A percentile compares a stretch with the other conserved stretches of the same genome.
Conservation (phyloP, 2,888 invertebrate species). For the Ennomos erosarius region DNA sequence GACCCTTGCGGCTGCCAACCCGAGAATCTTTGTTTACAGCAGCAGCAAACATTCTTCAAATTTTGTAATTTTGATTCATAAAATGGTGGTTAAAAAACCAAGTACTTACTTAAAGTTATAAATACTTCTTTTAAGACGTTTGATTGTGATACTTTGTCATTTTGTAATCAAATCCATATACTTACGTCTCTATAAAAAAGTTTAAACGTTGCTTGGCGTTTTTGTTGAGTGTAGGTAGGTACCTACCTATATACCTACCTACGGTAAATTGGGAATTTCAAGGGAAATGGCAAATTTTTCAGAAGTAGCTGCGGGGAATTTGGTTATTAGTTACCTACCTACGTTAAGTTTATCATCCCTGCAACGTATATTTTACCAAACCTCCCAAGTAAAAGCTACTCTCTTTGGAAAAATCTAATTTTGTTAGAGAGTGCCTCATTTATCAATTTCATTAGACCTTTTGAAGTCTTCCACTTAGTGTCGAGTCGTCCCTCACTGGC, state of each 20-base stretch:
- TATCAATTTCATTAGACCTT: constrained; percentile 50
- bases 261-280: too few relatives aligned
- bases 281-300: too few relatives aligned
- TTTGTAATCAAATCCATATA: too few relatives aligned
- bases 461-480: constrained; percentile 46
- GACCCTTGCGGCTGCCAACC: constrained; percentile 67
- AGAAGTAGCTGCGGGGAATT: too few relatives aligned
- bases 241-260: too few relatives aligned
- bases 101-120: background rate
- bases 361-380: constrained; percentile 9
- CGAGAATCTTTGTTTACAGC: constrained; percentile 68
- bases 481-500: constrained; percentile 28
- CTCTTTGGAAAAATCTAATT: constrained; percentile 39
- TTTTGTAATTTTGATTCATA: constrained; percentile 52
- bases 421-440: constrained; percentile 42
- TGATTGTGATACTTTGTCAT: too few relatives aligned
- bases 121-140: too few relatives aligned
- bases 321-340: too few relatives aligned
- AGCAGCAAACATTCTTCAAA: constrained; percentile 72
- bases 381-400: constrained; percentile 14
- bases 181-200: too few relatives aligned
- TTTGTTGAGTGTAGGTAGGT: too few relatives aligned
- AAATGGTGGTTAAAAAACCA: constrained; percentile 10
- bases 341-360: background rate
- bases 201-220: too few relatives aligned